Base-by-base conservation (phyloP, 2,113 vertebrate genomes). In the Channa argus region DNA sequence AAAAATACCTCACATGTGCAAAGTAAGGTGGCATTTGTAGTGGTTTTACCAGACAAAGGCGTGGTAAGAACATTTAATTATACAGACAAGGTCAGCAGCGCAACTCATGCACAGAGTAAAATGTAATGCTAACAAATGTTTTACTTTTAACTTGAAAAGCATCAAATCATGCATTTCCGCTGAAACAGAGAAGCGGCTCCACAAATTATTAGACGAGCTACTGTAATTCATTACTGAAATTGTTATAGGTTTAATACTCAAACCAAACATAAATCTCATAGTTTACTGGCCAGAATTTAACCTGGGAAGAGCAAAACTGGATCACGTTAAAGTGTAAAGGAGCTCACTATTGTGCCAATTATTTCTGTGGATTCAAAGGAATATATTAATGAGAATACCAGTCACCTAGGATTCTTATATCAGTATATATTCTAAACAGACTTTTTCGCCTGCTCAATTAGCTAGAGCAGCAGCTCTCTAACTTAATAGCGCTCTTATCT, bases 401-500 rank as follows among this genome's bases (percentile, higher is more conserved):
- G 37, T 49, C 51, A 55, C 64, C 2, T 2, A 58, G 49, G 39
- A 76, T 39, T 51, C n/a, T 60, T 53, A 36, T 68, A 60, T 51
- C 36, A 13, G 51, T 70, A 44, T 70, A 41, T 44, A 71, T 67
- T 86, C 8, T 73, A 73, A 71, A 50, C 45, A 74, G 56, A 80
- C 56, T 37, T 71, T 71, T 58, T 44, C 62, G 65, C 47, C 71
- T 84, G 46, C 51, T 88, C 71, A 88, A 85, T 83, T 80, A 86
- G 71, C 60, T 79, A 71, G 75, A 76, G 68, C 75, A 66, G 69
- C 81, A 74, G 83, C 82, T 85, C 58, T 75, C 79, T 65, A 64
- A 79, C 69, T 11, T 87, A 74, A 88, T 80, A 79, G 61, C 54
- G 12, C 71, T 86, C 64, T 86, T 87, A 86, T 84, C 74, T 75